Conservation (phyloP, 64 coral and sea anemone species). For the Montipora efflorescens region DNA sequence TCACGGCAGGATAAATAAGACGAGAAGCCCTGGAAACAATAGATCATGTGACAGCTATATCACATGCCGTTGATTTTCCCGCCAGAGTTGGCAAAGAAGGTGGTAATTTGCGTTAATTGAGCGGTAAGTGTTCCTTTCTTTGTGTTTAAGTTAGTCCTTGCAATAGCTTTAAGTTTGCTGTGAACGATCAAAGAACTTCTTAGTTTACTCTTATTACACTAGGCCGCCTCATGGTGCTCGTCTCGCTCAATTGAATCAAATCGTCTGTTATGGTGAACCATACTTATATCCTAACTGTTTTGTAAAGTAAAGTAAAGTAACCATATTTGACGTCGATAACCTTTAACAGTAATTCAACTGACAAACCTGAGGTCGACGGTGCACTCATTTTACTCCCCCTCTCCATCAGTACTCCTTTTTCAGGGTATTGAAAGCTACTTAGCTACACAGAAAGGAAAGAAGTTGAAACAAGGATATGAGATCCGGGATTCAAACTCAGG, state of each 20-base stretch:
- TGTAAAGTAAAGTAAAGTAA: neutral
- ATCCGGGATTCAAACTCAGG: no score
- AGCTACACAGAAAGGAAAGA: no score
- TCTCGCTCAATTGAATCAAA: neutral
- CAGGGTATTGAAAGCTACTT: no score
- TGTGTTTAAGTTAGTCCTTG: conserved; percentile 12
- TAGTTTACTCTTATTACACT: no score
- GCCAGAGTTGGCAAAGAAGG: neutral
- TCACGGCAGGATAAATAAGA: neutral
- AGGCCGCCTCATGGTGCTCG: no score
- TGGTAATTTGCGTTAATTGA: conserved; percentile 9
- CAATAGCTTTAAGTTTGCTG: neutral
- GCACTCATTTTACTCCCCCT: no score
- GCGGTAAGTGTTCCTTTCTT: conserved; percentile 5
- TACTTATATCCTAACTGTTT: neutral
- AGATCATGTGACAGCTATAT: neutral
- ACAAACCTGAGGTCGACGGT: no score
- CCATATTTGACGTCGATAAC: no score
- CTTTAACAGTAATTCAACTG: no score
- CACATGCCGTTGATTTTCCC: neutral
- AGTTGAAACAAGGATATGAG: no score
- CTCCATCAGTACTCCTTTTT: no score
- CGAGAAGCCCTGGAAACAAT: neutral
- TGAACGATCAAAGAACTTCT: neutral
- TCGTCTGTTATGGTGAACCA: neutral